These are phyloP conservation scores for Fragum sueziense DNA, from an alignment of 2,888 invertebrate species.

Conservation along the genomic window DNA sequence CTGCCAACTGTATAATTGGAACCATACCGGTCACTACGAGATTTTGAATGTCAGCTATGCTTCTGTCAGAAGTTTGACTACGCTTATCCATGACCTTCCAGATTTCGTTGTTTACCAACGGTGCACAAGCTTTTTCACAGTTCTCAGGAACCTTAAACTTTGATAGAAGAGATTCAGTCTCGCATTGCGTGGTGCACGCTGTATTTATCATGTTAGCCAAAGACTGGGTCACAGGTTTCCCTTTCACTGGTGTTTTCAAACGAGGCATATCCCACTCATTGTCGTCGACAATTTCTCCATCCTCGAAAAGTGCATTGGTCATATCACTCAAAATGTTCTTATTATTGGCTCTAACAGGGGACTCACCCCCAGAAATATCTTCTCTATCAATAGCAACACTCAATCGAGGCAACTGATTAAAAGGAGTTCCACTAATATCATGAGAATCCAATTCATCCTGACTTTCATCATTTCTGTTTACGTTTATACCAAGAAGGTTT, in stretches of 20 bases:
- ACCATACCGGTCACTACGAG: too few relatives aligned
- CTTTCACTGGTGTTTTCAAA: constrained; percentile 18
- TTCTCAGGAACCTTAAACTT: too few relatives aligned
- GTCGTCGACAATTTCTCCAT: constrained; percentile 3
- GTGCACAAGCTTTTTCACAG: too few relatives aligned
- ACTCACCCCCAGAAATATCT: not conserved
- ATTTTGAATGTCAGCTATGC: too few relatives aligned
- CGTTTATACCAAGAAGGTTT: not conserved
- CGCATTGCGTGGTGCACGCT: constrained; percentile 26
- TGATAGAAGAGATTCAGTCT: too few relatives aligned
- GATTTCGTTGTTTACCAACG: too few relatives aligned
- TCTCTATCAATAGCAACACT: not conserved
- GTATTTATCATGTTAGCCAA: constrained; percentile 22
- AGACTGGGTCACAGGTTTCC: constrained; percentile 1
- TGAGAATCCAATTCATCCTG: too few relatives aligned
- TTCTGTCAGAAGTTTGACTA: too few relatives aligned
- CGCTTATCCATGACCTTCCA: not conserved
- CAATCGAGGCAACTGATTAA: not conserved
- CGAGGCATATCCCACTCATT: constrained; percentile 17
- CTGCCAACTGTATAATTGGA: not conserved
- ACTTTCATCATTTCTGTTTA: too few relatives aligned
- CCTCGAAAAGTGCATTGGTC: not conserved
- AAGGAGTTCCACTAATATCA: too few relatives aligned
- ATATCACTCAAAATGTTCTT: not conserved
- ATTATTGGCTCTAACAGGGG: not conserved